phyloP scores from a whole-genome alignment of 2,888 invertebrate genomes.

The Cynaeus angustus region DNA sequence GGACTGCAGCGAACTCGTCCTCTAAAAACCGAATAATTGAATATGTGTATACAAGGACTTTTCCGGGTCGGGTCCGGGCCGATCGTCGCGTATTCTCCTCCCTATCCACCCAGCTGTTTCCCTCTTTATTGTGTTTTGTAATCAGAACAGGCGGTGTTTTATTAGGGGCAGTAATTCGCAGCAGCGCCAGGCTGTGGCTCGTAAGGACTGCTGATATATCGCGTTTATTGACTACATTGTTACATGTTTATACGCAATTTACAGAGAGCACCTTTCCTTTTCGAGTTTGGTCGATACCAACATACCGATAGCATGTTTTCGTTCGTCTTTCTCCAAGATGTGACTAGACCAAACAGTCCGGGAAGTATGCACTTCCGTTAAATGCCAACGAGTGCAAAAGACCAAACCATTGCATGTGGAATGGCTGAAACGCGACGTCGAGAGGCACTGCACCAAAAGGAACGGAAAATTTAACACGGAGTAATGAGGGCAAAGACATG shows the following conservation, averaged over 20 bases:
- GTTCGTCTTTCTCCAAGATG: constrained; percentile 25
- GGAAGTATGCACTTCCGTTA: constrained; percentile 42
- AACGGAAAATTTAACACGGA: constrained; percentile 26
- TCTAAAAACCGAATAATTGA: constrained; percentile 21
- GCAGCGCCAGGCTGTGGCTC: constrained; percentile 63
- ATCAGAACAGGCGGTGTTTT: constrained; percentile 69
- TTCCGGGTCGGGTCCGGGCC: constrained; percentile 35
- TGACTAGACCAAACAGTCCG: constrained; percentile 24
- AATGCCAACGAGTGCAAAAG: constrained; percentile 38
- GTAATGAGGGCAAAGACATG: constrained; percentile 25
- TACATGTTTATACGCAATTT: constrained; percentile 62
- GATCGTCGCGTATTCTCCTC: background rate
- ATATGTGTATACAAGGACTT: constrained; percentile 13
- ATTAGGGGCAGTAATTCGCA: constrained; percentile 66
- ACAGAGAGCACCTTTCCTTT: constrained; percentile 28
- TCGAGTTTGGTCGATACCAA: constrained; percentile 47
- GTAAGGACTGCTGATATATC: constrained; percentile 67
- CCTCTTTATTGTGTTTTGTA: constrained; percentile 68
- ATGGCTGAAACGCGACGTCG: constrained; percentile 27
- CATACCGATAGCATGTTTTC: constrained; percentile 32
- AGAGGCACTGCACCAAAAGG: constrained; percentile 21
- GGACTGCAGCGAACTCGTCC: constrained; percentile 3
- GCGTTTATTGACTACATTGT: constrained; percentile 68
- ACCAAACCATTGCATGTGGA: constrained; percentile 40
- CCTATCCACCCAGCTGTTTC: constrained; percentile 44